A percentile compares a stretch with the other conserved stretches of the same genome.
Evolutionary conservation across 2,113 vertebrate species (phyloP).

Genomic region (Erinaceus europaeus): DNA sequence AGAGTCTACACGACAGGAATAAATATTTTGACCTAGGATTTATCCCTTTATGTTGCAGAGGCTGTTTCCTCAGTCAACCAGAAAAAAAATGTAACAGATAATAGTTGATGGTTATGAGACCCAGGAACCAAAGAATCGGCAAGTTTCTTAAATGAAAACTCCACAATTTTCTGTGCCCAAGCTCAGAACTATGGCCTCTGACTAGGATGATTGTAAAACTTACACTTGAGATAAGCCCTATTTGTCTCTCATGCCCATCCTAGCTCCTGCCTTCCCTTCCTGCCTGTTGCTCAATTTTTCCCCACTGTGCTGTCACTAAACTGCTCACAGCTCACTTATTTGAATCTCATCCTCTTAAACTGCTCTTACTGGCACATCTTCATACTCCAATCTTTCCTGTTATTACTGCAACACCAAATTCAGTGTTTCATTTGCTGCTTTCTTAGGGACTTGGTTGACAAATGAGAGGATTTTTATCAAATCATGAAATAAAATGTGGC

Average conservation of each 20-base stretch:
- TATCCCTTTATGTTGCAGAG: background rate
- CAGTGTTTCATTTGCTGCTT: background rate
- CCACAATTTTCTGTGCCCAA: background rate
- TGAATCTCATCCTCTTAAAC: background rate
- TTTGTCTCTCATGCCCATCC: background rate
- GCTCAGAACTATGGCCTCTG: background rate
- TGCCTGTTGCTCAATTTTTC: background rate
- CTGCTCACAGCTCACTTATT: background rate
- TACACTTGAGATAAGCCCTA: background rate
- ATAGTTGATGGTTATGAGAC: background rate
- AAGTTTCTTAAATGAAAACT: constrained; percentile 1
- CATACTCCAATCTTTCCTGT: background rate
- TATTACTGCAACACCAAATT: background rate
- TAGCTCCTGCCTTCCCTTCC: background rate
- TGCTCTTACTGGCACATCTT: background rate
- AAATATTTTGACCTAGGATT: constrained; percentile 36
- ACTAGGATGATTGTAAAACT: background rate
- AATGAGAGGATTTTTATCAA: constrained; percentile 16
- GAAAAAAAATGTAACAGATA: background rate
- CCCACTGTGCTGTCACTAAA: background rate
- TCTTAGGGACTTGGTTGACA: background rate
- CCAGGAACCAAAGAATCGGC: background rate
- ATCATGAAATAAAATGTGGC: constrained; percentile 13
- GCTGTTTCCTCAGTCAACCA: constrained; percentile 6
- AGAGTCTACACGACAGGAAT: background rate